Evolutionary conservation across 1,140 invertebrate species (phyloP), one percentile per base, ranked within the genome.

Genomic region (Drosophila sp.): DNA sequence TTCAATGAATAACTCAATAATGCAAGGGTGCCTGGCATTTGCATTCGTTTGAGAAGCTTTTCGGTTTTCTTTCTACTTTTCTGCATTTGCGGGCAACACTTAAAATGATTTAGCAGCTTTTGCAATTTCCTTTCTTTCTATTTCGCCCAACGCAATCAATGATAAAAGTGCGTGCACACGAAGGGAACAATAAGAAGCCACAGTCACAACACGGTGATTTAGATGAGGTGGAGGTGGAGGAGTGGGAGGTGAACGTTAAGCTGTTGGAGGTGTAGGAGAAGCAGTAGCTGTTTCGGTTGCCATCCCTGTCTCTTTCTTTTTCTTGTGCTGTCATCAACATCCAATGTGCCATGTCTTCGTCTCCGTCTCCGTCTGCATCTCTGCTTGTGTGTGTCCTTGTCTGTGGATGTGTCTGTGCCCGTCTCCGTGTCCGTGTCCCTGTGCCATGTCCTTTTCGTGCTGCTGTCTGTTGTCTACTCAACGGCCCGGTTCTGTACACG

Each of bases 401-500:
- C 45, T 25, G 4, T 48, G 21, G 11, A 1, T 9, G 2, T 11
- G n/a, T 48, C 45, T 7, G 40, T 43, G 13, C 11, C 16, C 13
- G 7, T 18, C 38, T 27, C n/a, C 16, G 13, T 43, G 43, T 59
- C 27, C 16, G 51, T 25, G 7, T 36, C 34, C 25, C 11, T n/a
- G 43, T 46, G 43, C 18, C 29, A 62, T 46, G 48, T 48, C 21
- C 61, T 27, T 64, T 27, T 34, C 18, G 25, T 38, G 13, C 18
- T 7, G 27, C n/a, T 14, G 27, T 48, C 48, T 34, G 48, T 18
- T 58, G n/a, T 46, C 38, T 46, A 40, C 38, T 54, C 48, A 48
- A 18, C 40, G 56, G 56, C 7, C 43, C 66, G 62, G 66, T 73
- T 67, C 66, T 58, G 82, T 86, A 65, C 74, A 82, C 71, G 78